Evolutionary conservation across 2,113 vertebrate species (phyloP).

Genomic region (Motacilla tschutschensis): DNA sequence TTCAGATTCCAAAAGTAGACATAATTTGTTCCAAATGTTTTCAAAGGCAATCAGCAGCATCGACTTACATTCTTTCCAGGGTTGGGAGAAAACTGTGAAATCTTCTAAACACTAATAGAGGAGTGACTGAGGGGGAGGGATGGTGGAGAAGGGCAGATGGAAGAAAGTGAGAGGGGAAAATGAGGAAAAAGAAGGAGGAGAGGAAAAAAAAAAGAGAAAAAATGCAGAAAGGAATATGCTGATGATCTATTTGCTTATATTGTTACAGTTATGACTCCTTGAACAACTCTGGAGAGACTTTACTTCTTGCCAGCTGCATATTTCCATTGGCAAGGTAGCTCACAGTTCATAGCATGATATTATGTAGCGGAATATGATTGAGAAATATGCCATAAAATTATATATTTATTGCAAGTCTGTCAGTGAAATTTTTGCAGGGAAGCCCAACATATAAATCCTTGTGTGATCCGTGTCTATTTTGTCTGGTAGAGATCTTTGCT

Average conservation of each 20-base stretch:
- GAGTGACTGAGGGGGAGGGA: not conserved
- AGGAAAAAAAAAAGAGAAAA: not conserved
- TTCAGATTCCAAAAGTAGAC: constrained; percentile 78
- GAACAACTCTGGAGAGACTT: constrained; percentile 53
- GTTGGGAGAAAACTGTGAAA: constrained; percentile 73
- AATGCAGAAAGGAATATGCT: constrained; percentile 38
- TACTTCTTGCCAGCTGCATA: constrained; percentile 50
- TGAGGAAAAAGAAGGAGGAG: not conserved
- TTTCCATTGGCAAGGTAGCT: constrained; percentile 69
- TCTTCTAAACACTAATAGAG: constrained; percentile 64
- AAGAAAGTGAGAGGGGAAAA: constrained; percentile 39
- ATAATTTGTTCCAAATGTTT: constrained; percentile 87
- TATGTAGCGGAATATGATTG: constrained; percentile 49
- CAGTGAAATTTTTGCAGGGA: constrained; percentile 9
- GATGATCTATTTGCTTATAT: constrained; percentile 68
- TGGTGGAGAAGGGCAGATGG: not conserved
- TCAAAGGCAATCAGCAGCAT: constrained; percentile 73
- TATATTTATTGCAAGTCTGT: constrained; percentile 42
- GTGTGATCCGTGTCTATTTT: not conserved
- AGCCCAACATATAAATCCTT: not conserved
- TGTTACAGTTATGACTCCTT: constrained; percentile 56
- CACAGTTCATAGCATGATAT: constrained; percentile 45
- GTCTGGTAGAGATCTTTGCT: not conserved
- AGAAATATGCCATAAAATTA: constrained; percentile 57
- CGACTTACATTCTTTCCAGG: constrained; percentile 77